Base-by-base conservation (phyloP, 2,888 invertebrate species). In the Ischnura elegans region DNA sequence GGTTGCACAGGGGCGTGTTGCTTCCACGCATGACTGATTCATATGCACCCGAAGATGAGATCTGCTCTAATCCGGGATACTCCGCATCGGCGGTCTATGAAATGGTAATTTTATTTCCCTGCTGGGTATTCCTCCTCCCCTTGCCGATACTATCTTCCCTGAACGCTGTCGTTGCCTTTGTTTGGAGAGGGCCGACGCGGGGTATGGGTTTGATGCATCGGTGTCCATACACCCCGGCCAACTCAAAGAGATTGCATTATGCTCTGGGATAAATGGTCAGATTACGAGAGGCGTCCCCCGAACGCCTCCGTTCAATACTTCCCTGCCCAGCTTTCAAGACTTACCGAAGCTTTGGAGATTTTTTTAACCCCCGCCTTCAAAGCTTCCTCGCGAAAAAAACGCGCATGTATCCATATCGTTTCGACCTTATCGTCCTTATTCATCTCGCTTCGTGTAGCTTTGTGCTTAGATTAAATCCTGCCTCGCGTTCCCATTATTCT, bases 41-140 rank as follows among this genome's bases (percentile, higher is more conserved):
- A 90, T 90, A 51, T 43, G 90, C 61, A 43, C 55, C 87, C 16
- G 13, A 36, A 36, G 61, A 90, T 61, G 61, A 61, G 90, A 90
- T 90, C 90, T 43, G 55, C 61, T 61, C 36, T 90, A 90, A 90
- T 90, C 90, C 61, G 42, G 90, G 90, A 90, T 61, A 90, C 61
- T 55, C 90, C 55, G 76, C 76, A 90, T 90, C 61, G 61, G 61
- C 43, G 61, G 90, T 25, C 61, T 61, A 90, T 90, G 90, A 90
- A 61, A 90, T 61, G 90, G 90, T 90, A 90, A 90, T 90, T 55
- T 90, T 90, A 90, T 90, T 90, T 90, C 90, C 55, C 51, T 90
- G 10, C 61, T 8, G 47, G 29, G 87, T 51, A 87, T 87, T 51
- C n/a, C 36, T 25, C 45, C 43, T 10, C 90, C 87, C 87, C 42